Evolutionary conservation across 2,888 invertebrate genomes (phyloP).

Genomic region (Diploptera punctata): DNA sequence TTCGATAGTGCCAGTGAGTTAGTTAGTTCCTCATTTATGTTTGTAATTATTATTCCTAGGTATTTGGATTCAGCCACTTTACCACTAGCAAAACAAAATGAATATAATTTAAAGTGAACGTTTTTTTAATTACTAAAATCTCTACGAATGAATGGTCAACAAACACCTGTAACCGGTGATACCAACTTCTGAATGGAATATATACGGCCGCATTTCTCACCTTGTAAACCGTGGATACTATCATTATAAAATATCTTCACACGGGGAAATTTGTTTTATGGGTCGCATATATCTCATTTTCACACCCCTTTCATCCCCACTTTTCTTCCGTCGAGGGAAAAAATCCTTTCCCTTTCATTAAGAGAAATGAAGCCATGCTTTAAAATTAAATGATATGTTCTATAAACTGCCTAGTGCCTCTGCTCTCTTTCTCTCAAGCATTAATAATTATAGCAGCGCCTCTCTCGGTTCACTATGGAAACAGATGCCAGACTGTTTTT

Average conservation of each 20-base stretch:
- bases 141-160: too few species aligned
- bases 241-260: too few species aligned
- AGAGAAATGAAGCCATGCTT: constrained; percentile 19
- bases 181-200: background rate
- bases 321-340: background rate
- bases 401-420: constrained; percentile 9
- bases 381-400: constrained; percentile 25
- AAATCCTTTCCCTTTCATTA: constrained; percentile 25
- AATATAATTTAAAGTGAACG: too few species aligned
- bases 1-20: too few species aligned
- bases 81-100: too few species aligned
- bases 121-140: too few species aligned
- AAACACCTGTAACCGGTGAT: background rate
- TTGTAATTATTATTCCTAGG: too few species aligned
- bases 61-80: too few species aligned
- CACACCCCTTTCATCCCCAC: background rate
- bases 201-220: background rate
- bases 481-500: background rate
- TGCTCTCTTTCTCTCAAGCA: background rate
- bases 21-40: too few species aligned
- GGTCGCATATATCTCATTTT: background rate
- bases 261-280: constrained; percentile 1
- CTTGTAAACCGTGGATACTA: background rate
- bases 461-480: background rate
- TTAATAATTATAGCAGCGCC: background rate